Base-by-base conservation (phyloP, 2,888 invertebrate genomes). In the Apamea anceps region DNA sequence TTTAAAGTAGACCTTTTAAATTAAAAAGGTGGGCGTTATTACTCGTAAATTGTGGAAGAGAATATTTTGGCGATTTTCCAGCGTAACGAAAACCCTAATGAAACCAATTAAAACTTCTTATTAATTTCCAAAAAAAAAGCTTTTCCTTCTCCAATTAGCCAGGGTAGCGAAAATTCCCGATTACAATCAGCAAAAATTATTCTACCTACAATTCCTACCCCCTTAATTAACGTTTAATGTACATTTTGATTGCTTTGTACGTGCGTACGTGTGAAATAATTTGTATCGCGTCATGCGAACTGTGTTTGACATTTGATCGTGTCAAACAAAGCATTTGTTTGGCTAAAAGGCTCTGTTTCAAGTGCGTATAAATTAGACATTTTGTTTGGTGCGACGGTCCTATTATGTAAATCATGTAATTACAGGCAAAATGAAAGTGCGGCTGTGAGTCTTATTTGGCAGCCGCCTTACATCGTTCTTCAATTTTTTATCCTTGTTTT, bases 291-390 rank as follows among this genome's bases (percentile, higher is more conserved):
- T 82, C 80, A 74, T 66, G 51, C 75, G 79, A 86, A 77, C 68
- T 71, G 75, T 81, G 80, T 88, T 79, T 85, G 81, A 87, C 77
- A 82, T 85, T 87, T 74, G 72, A 76, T 80, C 65, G 81, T 62
- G 66, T 83, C 70, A 79, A 79, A 81, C 45, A 78, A 79, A 80
- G 65, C 77, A 42, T 48, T n/a, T 74, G 54, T 81, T 79, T 63
- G 63, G 37, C 21, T 57, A 71, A 71, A 82, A 75, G 32, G 37
- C 54, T 21, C 6, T 65, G 67, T 76, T 77, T 21, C 28, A 70
- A 70, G 63, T 75, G 67, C 71, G 76, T 73, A 62, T 78, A 72
- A 81, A 82, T 87, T 85, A 65, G 71, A 77, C 10, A 82, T 87
- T 85, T 80, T 62, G 42, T 77, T 81, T 79, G 63, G 73, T 75